phyloP scores from a whole-genome alignment of 2,888 invertebrate species.

The Dolichomitus sp. region DNA sequence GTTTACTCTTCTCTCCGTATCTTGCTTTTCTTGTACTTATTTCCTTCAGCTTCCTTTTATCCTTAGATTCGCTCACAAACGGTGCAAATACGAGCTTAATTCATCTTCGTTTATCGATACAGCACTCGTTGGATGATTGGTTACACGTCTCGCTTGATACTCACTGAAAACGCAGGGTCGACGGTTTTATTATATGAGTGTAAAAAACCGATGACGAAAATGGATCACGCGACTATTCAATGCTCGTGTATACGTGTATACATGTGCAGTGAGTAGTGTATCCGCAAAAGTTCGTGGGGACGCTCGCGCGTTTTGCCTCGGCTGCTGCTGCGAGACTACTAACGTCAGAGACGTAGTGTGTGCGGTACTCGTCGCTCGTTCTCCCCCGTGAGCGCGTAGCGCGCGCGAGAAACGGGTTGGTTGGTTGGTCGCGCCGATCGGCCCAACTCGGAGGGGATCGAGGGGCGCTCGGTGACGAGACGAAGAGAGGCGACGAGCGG shows the following conservation, averaged over 20 bases:
- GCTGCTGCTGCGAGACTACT: constrained; percentile 59
- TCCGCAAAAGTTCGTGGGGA: neutral
- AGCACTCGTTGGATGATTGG: neutral
- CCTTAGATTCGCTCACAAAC: neutral
- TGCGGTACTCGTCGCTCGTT: constrained; percentile 51
- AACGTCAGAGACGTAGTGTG: constrained; percentile 54
- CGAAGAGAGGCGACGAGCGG: constrained; percentile 28
- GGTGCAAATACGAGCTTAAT: constrained; percentile 14
- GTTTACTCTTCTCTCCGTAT: constrained; percentile 10
- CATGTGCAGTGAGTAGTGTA: neutral
- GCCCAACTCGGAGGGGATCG: constrained; percentile 30
- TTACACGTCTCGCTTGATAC: neutral
- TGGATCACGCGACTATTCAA: neutral
- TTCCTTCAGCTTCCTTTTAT: constrained; percentile 4
- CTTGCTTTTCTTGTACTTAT: neutral
- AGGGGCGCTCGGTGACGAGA: constrained; percentile 28
- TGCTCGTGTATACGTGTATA: constrained; percentile 15
- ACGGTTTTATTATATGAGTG: neutral
- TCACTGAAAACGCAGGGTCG: neutral
- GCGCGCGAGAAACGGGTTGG: constrained; percentile 64
- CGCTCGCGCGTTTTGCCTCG: constrained; percentile 42
- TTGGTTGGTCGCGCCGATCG: constrained; percentile 44
- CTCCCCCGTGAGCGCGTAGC: constrained; percentile 59
- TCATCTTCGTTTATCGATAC: constrained; percentile 12
- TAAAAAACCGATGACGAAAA: neutral